Evolutionary conservation across 2,113 vertebrate species (phyloP).

Genomic region (Lepidothrix coronata): DNA sequence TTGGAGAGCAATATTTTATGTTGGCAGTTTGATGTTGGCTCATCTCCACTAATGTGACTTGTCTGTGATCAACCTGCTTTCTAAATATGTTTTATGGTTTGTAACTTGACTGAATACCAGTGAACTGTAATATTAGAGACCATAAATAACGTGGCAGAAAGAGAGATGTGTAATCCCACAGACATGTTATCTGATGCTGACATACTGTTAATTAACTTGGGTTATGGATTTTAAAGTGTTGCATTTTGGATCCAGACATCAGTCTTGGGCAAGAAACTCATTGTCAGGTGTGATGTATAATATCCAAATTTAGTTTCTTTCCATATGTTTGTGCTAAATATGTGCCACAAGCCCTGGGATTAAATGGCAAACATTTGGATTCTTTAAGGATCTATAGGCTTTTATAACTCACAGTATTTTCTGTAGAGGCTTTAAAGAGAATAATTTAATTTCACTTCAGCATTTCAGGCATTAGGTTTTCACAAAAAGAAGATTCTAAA

Average conservation of each 20-base stretch:
- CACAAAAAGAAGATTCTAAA: neutral
- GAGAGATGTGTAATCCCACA: slow-evolving; percentile 17
- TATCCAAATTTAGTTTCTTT: slow-evolving; percentile 15
- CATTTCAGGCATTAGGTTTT: neutral
- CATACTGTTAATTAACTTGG: slow-evolving; percentile 24
- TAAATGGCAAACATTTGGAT: neutral
- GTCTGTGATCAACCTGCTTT: slow-evolving; percentile 57
- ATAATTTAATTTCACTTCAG: neutral
- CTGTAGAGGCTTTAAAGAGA: neutral
- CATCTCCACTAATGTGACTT: slow-evolving; percentile 52
- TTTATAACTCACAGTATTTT: neutral
- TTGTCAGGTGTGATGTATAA: neutral
- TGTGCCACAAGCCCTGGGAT: neutral
- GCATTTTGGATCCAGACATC: neutral
- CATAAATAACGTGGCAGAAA: slow-evolving; percentile 44
- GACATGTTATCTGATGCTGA: slow-evolving; percentile 32
- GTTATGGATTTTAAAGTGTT: neutral
- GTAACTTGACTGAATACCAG: slow-evolving; percentile 27
- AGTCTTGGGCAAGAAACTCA: neutral
- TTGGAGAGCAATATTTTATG: slow-evolving; percentile 21
- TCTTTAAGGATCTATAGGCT: neutral
- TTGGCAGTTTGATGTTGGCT: slow-evolving; percentile 54
- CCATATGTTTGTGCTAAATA: slow-evolving; percentile 8
- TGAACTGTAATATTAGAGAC: slow-evolving; percentile 31
- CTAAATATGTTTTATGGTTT: slow-evolving; percentile 55